Conservation (phyloP, 2,797 vertebrate species). For the Malurus leucopterus region DNA sequence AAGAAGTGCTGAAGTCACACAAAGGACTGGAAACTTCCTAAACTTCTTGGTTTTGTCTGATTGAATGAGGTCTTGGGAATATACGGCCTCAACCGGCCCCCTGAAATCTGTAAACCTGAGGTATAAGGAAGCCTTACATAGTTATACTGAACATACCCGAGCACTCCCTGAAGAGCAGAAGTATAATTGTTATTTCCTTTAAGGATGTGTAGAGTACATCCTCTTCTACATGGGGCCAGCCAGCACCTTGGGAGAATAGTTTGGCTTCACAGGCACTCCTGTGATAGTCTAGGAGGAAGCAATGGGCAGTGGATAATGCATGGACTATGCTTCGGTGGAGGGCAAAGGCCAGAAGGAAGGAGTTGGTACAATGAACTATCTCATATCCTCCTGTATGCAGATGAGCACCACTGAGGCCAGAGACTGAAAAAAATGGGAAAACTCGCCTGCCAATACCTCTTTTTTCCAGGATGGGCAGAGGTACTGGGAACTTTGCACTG, state of each 20-base stretch:
- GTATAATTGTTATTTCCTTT: neutral
- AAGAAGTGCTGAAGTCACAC: neutral
- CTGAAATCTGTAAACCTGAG: neutral
- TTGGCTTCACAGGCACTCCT: neutral
- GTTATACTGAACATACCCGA: neutral
- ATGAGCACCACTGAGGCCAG: fast-evolving
- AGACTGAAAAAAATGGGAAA: neutral
- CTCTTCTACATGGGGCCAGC: neutral
- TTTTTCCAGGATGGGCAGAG: neutral
- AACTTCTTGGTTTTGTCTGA: neutral
- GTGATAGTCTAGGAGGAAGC: neutral
- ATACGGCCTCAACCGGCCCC: neutral
- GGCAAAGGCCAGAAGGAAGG: neutral
- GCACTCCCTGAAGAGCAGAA: neutral
- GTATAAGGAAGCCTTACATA: neutral
- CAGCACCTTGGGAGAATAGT: neutral
- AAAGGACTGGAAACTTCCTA: neutral
- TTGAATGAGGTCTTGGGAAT: neutral
- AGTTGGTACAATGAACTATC: fast-evolving
- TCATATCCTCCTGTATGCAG: neutral
- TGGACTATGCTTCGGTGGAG: fast-evolving
- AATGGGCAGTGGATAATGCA: neutral
- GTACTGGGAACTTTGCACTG: fast-evolving
- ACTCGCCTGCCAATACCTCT: neutral
- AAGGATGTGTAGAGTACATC: neutral